phyloP scores from a whole-genome alignment of 2,113 vertebrate species.

The Felis catus region DNA sequence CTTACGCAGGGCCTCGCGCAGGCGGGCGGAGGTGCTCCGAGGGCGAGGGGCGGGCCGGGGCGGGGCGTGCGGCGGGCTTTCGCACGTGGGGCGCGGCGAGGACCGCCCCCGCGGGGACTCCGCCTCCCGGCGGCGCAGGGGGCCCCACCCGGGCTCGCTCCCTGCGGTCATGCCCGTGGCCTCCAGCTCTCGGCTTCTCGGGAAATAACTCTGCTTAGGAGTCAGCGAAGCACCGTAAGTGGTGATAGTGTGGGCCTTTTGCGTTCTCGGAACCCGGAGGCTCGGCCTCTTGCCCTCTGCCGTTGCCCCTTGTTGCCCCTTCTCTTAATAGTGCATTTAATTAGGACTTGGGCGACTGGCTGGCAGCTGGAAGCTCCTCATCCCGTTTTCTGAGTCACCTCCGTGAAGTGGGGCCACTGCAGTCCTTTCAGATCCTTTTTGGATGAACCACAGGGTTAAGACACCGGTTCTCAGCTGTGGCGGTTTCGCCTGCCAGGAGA shows the following conservation, averaged over 20 bases:
- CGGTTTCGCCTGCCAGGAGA: not conserved
- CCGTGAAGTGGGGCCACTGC: not conserved
- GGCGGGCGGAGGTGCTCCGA: rapidly evolving
- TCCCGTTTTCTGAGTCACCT: not conserved
- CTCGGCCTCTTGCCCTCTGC: not conserved
- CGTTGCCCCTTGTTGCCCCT: not conserved
- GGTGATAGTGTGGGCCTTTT: not conserved
- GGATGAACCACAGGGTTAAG: not conserved
- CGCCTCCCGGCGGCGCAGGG: rapidly evolving
- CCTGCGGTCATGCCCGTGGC: rapidly evolving
- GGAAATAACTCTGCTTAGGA: not conserved
- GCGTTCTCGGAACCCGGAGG: not conserved
- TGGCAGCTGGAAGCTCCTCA: not conserved
- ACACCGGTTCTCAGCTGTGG: not conserved
- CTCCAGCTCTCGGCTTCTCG: not conserved
- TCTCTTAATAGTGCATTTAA: not conserved
- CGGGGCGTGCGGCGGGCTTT: not conserved
- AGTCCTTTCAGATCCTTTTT: not conserved
- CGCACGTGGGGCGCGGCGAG: not conserved
- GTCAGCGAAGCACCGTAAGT: not conserved
- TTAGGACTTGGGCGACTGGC: not conserved
- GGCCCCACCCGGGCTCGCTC: rapidly evolving
- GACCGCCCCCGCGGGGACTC: not conserved
- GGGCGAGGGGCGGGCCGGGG: not conserved
- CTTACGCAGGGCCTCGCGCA: not conserved